Base-by-base conservation (phyloP, 2,888 invertebrate genomes). In the Gasteruption jaculator region DNA sequence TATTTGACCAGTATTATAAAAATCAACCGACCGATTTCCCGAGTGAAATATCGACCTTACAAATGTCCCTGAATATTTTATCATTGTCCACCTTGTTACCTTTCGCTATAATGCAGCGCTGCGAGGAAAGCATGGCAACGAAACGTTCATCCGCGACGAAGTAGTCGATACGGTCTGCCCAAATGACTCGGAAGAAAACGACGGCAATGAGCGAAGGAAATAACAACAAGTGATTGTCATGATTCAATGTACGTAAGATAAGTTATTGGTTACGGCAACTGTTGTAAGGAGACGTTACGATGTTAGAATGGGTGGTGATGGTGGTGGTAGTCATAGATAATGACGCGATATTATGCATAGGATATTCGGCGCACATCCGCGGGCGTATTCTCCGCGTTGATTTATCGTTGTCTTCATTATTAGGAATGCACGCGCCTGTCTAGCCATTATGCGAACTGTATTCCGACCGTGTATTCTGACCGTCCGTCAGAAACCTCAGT, bases 1-100 rank as follows among this genome's bases (percentile, higher is more conserved):
- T 69, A 70, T 70, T 70, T 70, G 70, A 68, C 70, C 69, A 69
- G 70, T 68, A 70, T 70, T 70, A 70, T 70, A 70, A 70, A 70
- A 70, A 70, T 70, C 70, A 70, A 70, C 68, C 70, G 68, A 70
- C 67, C 70, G 69, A 70, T 70, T 70, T 70, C 63, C 67, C 65
- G 59, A 62, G 59, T 70, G 64, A 70, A 69, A 68, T 69, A 69
- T 69, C 60, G 59, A 58, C 65, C 68, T 67, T 50, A 47, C 61
- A 60, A 57, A 60, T 57, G 56, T 59, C 62, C 60, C 60, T 70
- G 69, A 68, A 70, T 70, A 69, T 69, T 69, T 69, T 69, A 69
- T 66, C 63, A 61, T 58, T 63, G 68, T 68, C 68, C 69, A 63
- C 63, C 53, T 51, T 52, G 45, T 37, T 38, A n/a, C n/a, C n/a